These are phyloP conservation scores for Zootermopsis nevadensis DNA, from an alignment of 2,888 invertebrate genomes.

Conservation along the genomic window DNA sequence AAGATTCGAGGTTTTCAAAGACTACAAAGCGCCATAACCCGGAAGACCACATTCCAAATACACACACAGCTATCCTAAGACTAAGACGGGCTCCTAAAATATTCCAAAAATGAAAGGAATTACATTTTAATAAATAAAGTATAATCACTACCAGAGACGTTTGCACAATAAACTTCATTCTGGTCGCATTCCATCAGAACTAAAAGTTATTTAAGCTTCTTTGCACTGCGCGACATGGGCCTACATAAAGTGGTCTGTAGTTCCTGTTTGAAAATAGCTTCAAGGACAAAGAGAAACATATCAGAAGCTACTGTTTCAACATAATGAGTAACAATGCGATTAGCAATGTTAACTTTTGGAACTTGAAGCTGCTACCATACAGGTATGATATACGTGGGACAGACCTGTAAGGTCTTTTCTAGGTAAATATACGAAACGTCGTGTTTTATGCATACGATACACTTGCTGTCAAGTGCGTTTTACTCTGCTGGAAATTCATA, in stretches of 20 bases:
- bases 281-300: background rate
- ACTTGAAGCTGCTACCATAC: background rate
- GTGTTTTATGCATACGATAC: background rate
- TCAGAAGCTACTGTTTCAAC: constrained; percentile 2
- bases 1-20: too few species aligned
- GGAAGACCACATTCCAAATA: too few species aligned
- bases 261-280: background rate
- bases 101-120: too few species aligned
- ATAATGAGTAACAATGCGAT: constrained; percentile 5
- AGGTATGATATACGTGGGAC: background rate
- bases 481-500: too few species aligned
- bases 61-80: too few species aligned
- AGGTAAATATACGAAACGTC: background rate
- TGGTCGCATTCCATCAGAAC: too few species aligned
- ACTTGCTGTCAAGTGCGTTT: too few species aligned
- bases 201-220: background rate
- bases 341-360: background rate
- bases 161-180: too few species aligned
- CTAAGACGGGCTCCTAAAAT: too few species aligned
- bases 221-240: background rate
- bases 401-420: background rate
- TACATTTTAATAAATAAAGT: too few species aligned
- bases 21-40: too few species aligned
- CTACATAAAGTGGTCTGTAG: background rate
- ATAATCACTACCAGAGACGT: too few species aligned